Conservation (phyloP, 2,797 vertebrate species). For the Podarcis siculus region DNA sequence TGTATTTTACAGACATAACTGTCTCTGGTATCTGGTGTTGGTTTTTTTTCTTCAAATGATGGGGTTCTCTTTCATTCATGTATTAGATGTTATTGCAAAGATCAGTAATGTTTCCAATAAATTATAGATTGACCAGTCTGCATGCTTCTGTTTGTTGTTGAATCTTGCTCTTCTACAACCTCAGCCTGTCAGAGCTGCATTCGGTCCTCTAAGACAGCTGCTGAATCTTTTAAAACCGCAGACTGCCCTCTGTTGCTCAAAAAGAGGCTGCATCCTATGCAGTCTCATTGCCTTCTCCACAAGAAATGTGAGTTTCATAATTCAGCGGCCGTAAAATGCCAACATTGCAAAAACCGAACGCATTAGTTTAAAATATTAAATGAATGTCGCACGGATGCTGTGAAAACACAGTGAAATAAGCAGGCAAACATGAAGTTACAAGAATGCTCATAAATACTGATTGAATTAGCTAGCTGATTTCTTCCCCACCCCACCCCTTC, state of each 20-base stretch:
- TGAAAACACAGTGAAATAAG: not conserved
- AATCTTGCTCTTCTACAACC: constrained; percentile 53
- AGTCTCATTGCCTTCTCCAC: not conserved
- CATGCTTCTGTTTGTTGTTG: constrained; percentile 60
- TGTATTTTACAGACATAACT: constrained; percentile 57
- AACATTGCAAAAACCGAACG: constrained; percentile 44
- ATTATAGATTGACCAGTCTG: constrained; percentile 76
- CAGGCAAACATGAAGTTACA: not conserved
- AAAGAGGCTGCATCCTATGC: constrained; percentile 34
- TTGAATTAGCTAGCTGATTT: constrained; percentile 37
- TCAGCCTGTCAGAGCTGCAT: constrained; percentile 12
- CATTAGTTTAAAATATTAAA: constrained; percentile 10
- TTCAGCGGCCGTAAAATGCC: not conserved
- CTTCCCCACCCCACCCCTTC: constrained; percentile 4
- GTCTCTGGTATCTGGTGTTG: constrained; percentile 57
- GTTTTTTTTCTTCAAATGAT: constrained; percentile 67
- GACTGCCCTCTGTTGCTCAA: constrained; percentile 83
- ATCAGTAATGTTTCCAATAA: constrained; percentile 77
- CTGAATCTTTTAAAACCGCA: constrained; percentile 73
- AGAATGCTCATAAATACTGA: not conserved
- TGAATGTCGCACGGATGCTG: not conserved
- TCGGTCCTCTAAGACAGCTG: constrained; percentile 28
- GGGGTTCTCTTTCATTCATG: constrained; percentile 72
- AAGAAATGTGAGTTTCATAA: constrained; percentile 26
- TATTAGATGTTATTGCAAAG: constrained; percentile 69